A percentile compares a stretch with the other conserved stretches of the same genome.
Evolutionary conservation across 1,140 invertebrate genomes (phyloP).

Genomic region (Bombus difficillimus): DNA sequence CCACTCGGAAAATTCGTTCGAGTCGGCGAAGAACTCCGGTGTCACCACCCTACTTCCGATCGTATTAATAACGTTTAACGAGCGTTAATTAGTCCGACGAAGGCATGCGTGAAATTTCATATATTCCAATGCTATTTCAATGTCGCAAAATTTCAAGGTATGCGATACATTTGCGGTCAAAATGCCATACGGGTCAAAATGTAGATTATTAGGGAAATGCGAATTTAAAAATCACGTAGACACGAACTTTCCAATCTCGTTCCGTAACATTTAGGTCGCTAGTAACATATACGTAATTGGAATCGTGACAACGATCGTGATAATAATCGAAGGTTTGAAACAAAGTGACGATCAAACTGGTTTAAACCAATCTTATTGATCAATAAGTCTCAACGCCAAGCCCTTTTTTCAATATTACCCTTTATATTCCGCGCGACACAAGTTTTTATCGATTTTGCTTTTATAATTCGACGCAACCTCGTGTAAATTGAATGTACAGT

Average conservation of each 20-base stretch:
- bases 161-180: background rate
- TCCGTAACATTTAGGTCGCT: constrained; percentile 23
- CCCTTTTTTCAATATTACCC: background rate
- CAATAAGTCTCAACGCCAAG: background rate
- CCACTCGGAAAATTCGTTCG: background rate
- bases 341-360: background rate
- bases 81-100: background rate
- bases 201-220: background rate
- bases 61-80: background rate
- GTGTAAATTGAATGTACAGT: background rate
- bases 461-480: background rate
- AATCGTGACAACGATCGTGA: background rate
- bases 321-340: background rate
- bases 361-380: background rate
- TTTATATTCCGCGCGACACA: background rate
- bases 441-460: too few relatives aligned
- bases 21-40: background rate
- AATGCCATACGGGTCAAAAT: background rate
- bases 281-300: background rate
- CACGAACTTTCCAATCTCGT: constrained; percentile 4
- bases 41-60: too few relatives aligned
- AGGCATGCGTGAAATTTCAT: background rate
- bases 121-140: background rate
- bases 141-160: background rate
- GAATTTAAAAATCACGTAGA: background rate